These are phyloP conservation scores for Plecturocebus donacophilus DNA, from an alignment of 2,113 vertebrate species.

Conservation along the genomic window DNA sequence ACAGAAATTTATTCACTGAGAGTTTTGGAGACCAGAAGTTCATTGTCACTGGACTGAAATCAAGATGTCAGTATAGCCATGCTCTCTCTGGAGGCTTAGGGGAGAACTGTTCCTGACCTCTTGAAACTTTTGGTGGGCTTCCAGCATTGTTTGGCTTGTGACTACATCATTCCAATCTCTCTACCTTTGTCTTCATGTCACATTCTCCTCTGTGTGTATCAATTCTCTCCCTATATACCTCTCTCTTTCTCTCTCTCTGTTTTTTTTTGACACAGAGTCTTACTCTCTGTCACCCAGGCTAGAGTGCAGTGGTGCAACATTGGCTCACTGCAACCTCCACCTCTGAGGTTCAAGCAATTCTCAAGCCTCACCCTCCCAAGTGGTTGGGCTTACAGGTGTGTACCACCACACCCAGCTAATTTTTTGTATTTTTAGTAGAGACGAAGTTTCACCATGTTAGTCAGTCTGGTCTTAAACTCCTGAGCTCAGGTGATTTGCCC, in stretches of 20 bases:
- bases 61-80: background rate
- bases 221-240: too few relatives aligned
- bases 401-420: background rate
- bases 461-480: background rate
- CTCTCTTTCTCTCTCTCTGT: too few relatives aligned
- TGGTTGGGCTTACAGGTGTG: background rate
- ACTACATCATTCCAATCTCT: background rate
- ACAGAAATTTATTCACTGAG: background rate
- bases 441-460: background rate
- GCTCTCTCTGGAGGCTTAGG: background rate
- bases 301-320: background rate
- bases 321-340: background rate
- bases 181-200: background rate
- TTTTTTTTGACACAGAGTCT: background rate
- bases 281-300: background rate
- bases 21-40: background rate
- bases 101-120: background rate
- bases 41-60: background rate
- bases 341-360: background rate
- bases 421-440: background rate
- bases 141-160: background rate
- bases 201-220: background rate
- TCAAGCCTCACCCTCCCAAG: background rate
- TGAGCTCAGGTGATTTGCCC: background rate
- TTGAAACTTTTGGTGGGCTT: background rate